Conservation (phyloP, 2,113 vertebrate genomes). For the Pluvianellus socialis region DNA sequence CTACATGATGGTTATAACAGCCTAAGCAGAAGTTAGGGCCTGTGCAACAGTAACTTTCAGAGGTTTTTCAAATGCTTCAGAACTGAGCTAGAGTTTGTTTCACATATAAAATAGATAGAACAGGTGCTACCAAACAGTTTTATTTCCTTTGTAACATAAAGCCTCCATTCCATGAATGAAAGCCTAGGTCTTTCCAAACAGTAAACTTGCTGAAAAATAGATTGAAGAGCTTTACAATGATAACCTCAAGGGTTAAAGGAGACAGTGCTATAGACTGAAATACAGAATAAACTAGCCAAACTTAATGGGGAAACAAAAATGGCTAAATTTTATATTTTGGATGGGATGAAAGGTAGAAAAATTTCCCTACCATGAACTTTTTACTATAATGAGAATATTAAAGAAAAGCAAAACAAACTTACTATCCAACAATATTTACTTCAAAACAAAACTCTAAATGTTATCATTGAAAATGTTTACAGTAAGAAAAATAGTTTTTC, state of each 20-base stretch:
- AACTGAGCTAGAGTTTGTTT: constrained; percentile 50
- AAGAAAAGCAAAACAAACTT: neutral
- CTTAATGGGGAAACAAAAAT: neutral
- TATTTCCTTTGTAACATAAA: constrained; percentile 52
- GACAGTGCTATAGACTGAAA: neutral
- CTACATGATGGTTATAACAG: neutral
- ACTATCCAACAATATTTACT: neutral
- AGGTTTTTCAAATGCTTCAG: constrained; percentile 10
- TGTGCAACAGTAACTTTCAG: constrained; percentile 15
- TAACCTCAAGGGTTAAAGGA: neutral
- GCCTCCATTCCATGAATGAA: constrained; percentile 33
- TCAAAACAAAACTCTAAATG: neutral
- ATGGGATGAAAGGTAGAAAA: neutral
- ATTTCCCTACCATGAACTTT: neutral
- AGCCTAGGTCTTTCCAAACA: constrained; percentile 12
- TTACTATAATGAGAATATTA: neutral
- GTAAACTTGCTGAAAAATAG: constrained; percentile 1
- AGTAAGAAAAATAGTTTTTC: neutral
- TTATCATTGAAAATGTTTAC: neutral
- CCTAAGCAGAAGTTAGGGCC: neutral
- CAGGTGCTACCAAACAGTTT: constrained; percentile 40
- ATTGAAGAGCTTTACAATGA: neutral
- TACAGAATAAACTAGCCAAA: neutral
- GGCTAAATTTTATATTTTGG: neutral
- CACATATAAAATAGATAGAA: constrained; percentile 58